Percentiles rank a stretch among this genome's conserved stretches.
These are phyloP conservation scores for Cotesia glomerata DNA, from an alignment of 1,140 invertebrate species.

Conservation along the genomic window DNA sequence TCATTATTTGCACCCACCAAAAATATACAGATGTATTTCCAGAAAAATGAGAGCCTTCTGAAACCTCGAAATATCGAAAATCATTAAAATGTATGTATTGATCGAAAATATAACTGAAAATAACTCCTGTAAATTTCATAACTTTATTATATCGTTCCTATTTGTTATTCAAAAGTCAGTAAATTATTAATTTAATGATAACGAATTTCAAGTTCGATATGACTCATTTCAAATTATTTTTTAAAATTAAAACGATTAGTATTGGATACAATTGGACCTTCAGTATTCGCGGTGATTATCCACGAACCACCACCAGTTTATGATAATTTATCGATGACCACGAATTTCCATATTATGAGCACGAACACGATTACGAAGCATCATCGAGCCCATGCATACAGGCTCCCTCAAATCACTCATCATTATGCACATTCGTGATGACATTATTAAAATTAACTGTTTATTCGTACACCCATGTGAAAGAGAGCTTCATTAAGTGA, in stretches of 20 bases:
- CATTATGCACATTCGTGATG: conserved; percentile 39
- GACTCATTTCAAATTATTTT: background rate
- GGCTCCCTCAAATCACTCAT: conserved; percentile 42
- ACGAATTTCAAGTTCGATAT: no score
- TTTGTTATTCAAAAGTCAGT: no score
- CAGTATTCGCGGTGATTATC: background rate
- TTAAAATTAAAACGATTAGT: background rate
- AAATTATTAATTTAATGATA: no score
- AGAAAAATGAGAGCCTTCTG: no score
- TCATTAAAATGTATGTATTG: no score
- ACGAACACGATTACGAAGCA: conserved; percentile 28
- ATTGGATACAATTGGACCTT: background rate
- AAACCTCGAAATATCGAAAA: no score
- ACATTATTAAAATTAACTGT: conserved; percentile 49
- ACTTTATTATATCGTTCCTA: no score
- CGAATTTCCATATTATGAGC: conserved; percentile 41
- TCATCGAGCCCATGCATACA: conserved; percentile 17
- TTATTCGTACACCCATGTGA: conserved; percentile 31
- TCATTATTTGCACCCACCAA: no score
- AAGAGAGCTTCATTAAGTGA: conserved; percentile 3
- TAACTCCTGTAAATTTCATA: no score
- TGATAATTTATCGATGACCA: conserved; percentile 48
- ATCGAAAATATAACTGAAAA: no score
- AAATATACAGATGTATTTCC: no score
- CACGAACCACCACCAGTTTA: conserved; percentile 33